A percentile compares a stretch with the other conserved stretches of the same genome.
Conservation (phyloP, 2,797 vertebrate species). For the Cossypha dichroa region DNA sequence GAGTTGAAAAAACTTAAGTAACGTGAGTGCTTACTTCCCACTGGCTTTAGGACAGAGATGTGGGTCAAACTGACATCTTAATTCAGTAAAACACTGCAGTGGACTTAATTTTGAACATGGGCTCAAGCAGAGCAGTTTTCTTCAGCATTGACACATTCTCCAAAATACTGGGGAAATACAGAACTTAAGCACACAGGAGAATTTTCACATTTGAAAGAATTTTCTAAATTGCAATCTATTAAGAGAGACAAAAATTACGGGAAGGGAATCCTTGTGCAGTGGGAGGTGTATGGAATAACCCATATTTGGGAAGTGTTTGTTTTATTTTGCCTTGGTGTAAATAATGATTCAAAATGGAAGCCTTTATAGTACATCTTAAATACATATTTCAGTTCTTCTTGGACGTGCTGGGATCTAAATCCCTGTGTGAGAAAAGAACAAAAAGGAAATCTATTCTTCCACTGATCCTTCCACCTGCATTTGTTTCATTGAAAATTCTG, state of each 20-base stretch:
- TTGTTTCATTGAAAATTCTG: not conserved
- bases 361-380: not conserved
- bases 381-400: not conserved
- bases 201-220: not conserved
- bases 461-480: not conserved
- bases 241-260: not conserved
- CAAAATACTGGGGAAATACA: not conserved
- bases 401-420: not conserved
- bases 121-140: not conserved
- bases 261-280: not conserved
- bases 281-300: not conserved
- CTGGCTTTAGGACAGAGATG: not conserved
- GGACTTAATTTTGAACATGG: not conserved
- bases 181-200: not conserved
- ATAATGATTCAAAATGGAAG: not conserved
- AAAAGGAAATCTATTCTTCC: not conserved
- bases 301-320: not conserved
- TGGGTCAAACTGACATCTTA: not conserved
- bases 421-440: not conserved
- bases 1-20: not conserved
- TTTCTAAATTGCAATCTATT: not conserved
- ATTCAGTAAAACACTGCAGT: not conserved
- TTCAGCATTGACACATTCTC: not conserved
- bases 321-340: not conserved
- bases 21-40: not conserved